These are phyloP conservation scores for Norana najaformis DNA, from an alignment of 2,888 invertebrate genomes.

Conservation along the genomic window DNA sequence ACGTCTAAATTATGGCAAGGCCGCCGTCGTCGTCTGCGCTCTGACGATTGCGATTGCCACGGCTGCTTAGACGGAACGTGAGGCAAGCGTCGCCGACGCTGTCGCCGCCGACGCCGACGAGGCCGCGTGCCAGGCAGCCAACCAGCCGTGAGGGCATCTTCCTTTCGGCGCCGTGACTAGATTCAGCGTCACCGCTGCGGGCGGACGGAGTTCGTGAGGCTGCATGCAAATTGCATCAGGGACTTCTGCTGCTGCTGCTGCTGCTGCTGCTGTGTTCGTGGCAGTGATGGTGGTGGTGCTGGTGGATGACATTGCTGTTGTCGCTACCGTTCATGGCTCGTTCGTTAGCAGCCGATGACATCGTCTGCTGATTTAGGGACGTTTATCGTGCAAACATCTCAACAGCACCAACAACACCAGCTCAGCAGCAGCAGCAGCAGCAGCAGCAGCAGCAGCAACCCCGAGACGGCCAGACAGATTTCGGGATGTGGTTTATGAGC, in stretches of 20 bases:
- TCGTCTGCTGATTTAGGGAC: neutral
- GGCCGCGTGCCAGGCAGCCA: neutral
- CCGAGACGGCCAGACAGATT: neutral
- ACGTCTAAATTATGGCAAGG: neutral
- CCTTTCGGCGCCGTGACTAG: neutral
- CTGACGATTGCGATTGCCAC: neutral
- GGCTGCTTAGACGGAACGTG: neutral
- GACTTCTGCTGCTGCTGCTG: neutral
- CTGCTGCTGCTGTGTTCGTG: neutral
- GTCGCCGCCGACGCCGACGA: neutral
- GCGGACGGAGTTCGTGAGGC: constrained; percentile 21
- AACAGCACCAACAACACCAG: neutral
- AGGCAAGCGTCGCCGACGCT: neutral
- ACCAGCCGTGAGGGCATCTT: neutral
- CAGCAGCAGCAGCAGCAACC: neutral
- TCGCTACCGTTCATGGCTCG: neutral
- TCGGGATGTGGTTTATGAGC: neutral
- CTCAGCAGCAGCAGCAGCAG: neutral
- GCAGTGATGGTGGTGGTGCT: neutral
- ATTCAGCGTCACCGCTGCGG: neutral
- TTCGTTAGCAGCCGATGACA: neutral
- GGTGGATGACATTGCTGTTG: too few species aligned
- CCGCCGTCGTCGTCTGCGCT: neutral
- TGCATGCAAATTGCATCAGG: neutral
- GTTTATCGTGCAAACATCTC: neutral